Base-by-base conservation (phyloP, 2,888 invertebrate species). In the Caenorhabditis becei region DNA sequence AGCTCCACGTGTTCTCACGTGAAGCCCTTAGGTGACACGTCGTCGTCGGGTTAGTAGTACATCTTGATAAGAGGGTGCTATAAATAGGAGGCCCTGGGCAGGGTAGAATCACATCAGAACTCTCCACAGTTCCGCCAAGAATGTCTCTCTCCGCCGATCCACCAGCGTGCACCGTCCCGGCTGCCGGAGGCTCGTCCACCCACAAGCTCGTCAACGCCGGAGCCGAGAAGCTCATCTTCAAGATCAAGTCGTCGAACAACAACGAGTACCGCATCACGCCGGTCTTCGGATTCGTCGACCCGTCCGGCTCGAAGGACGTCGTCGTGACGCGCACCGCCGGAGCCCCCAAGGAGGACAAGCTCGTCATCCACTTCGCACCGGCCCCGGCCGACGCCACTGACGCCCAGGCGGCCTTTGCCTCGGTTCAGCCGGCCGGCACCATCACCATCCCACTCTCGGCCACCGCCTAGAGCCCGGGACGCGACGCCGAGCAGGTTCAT, bases 201-300 rank as follows among this genome's bases (percentile, higher is more conserved):
- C 72, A 72, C 72, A 66, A 72, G 61, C 71, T 79, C 47, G 54
- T 44, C 61, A 79, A 79, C 49, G 61, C 16, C n/a, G 79, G 79
- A 49, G 65, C 79, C 41, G 79, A 79, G 18, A 70, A 70, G 44
- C 79, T 79, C 47, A 66, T 63, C 35, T 72, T 72, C n/a, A 32
- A 75, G 75, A 58, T 83, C 67, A 82, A 83, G 62, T 83, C 80
- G 20, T 83, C 84, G 61, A 84, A 83, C 78, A 82, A 84, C 81
- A 69, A 58, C 58, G 69, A 80, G 37, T 84, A 84, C 72, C 80
- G 74, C 49, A 65, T 84, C 62, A 84, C 83, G 58, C 84, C 84
- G 26, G 84, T 84, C 49, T 84, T 82, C 77, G 83, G 83, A 41
- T 84, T 85, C 66, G 77, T 84, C 49, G 84, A 84, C 28, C 69